A percentile compares a stretch with the other conserved stretches of the same genome.
Evolutionary conservation across 2,888 invertebrate species (phyloP).

Genomic region (Harpagoxenus sublaevis): DNA sequence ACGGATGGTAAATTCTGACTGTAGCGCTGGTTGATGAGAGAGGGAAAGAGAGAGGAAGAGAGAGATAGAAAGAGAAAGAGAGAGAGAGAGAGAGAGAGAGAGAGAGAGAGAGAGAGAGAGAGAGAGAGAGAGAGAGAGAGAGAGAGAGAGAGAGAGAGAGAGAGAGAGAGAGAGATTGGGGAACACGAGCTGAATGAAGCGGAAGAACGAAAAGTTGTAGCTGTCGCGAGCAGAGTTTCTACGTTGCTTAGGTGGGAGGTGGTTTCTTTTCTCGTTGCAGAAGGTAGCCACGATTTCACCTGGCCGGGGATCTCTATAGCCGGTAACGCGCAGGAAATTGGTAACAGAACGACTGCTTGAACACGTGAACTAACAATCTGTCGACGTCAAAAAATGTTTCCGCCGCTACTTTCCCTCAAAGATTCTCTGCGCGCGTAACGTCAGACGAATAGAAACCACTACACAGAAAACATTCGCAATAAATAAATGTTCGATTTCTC

Average conservation of each 20-base stretch:
- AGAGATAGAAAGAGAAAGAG: too few species aligned
- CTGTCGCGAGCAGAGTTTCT: slow-evolving; percentile 74
- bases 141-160: slow-evolving; percentile 24
- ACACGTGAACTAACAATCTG: slow-evolving; percentile 67
- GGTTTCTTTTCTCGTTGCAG: slow-evolving; percentile 64
- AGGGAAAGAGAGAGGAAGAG: too few species aligned
- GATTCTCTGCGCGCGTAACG: background rate
- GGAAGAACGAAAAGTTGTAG: slow-evolving; percentile 71
- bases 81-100: too few species aligned
- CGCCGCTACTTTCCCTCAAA: slow-evolving; percentile 15
- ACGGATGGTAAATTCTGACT: slow-evolving; percentile 40
- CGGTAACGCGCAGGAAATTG: slow-evolving; percentile 76
- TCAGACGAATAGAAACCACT: background rate
- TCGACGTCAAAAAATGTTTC: slow-evolving; percentile 54
- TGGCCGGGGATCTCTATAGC: slow-evolving; percentile 66
- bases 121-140: background rate
- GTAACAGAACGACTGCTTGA: slow-evolving; percentile 66
- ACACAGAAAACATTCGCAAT: slow-evolving; percentile 20
- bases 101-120: background rate
- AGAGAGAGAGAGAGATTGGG: slow-evolving; percentile 26
- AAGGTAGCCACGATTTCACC: slow-evolving; percentile 65
- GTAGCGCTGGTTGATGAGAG: slow-evolving; percentile 39
- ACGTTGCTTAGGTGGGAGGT: slow-evolving; percentile 57
- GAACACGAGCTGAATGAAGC: slow-evolving; percentile 52
- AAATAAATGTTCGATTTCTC: background rate